Percentiles rank a stretch among this genome's conserved stretches.
Evolutionary conservation across 2,797 vertebrate genomes (phyloP).

Genomic region (Lepus oiostolus): DNA sequence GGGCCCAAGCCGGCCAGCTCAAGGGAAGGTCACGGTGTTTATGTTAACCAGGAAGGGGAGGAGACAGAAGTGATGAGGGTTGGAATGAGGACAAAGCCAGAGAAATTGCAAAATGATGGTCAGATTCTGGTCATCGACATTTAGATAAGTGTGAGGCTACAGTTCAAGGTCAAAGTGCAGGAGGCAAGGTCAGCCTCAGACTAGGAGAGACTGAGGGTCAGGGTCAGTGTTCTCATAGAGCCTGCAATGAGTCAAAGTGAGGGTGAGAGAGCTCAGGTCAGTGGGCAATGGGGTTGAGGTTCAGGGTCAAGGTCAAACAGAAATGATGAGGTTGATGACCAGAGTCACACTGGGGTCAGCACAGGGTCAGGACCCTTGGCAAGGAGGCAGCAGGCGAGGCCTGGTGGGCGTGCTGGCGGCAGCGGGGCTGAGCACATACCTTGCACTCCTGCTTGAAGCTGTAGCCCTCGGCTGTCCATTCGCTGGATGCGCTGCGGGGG

Average conservation of each 20-base stretch:
- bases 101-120: not conserved
- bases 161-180: not conserved
- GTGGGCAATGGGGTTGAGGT: not conserved
- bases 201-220: not conserved
- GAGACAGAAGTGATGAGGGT: not conserved
- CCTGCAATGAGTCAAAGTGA: not conserved
- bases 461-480: constrained; percentile 97
- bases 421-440: constrained; percentile 86
- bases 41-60: not conserved
- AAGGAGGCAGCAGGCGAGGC: not conserved
- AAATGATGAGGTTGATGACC: not conserved
- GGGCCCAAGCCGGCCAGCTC: not conserved
- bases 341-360: not conserved
- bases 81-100: not conserved
- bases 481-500: constrained; percentile 99
- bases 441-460: constrained; percentile 99
- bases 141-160: not conserved
- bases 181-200: not conserved
- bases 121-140: not conserved
- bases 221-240: not conserved
- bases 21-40: not conserved
- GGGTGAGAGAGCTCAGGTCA: not conserved
- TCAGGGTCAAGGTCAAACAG: not conserved
- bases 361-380: too few species aligned
- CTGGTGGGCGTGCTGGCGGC: accelerated